Conservation (phyloP, 2,888 invertebrate genomes). For the Salpingus planirostris region DNA sequence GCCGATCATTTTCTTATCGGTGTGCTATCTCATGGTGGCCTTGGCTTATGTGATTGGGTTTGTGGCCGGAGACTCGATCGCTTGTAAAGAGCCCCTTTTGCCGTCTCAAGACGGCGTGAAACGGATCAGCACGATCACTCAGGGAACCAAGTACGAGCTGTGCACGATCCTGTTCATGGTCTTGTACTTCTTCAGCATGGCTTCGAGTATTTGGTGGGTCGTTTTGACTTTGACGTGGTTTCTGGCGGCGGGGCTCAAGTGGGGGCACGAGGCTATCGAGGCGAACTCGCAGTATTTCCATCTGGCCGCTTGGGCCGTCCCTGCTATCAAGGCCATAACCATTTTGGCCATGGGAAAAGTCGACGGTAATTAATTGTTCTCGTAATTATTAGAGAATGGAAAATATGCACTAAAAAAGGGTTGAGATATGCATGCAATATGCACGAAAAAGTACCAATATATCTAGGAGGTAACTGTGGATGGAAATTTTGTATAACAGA, state of each 20-base stretch:
- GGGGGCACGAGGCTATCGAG: constrained; percentile 98
- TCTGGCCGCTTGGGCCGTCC: constrained; percentile 95
- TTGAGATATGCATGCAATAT: too few species aligned
- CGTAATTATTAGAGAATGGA: too few species aligned
- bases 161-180: constrained; percentile 96
- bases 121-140: constrained; percentile 77
- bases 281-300: constrained; percentile 96
- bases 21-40: constrained; percentile 93
- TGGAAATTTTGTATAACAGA: too few species aligned
- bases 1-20: constrained; percentile 92
- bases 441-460: too few species aligned
- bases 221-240: constrained; percentile 94
- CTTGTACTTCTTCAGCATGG: constrained; percentile 93
- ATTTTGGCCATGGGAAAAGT: constrained; percentile 93
- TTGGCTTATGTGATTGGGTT: constrained; percentile 84
- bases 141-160: constrained; percentile 73
- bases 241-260: constrained; percentile 90
- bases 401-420: too few species aligned
- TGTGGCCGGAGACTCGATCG: constrained; percentile 70
- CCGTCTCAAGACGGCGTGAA: constrained; percentile 61
- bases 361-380: too few species aligned
- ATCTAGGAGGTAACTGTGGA: too few species aligned
- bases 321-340: constrained; percentile 90
- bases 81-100: constrained; percentile 71
- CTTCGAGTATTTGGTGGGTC: constrained; percentile 97